Evolutionary conservation across 2,888 invertebrate genomes (phyloP).

Genomic region (Zootermopsis nevadensis): DNA sequence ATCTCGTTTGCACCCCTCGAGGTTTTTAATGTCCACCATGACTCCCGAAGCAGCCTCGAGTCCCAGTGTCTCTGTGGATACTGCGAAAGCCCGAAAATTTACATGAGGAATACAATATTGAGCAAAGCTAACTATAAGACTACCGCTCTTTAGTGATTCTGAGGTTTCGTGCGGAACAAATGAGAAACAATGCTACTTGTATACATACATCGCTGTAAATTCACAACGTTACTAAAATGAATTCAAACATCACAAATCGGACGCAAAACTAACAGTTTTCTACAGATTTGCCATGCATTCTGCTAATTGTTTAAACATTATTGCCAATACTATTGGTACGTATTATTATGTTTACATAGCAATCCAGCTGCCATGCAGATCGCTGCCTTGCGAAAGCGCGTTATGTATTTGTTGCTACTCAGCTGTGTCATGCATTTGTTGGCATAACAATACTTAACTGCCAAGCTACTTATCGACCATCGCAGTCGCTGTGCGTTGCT

Average conservation of each 20-base stretch:
- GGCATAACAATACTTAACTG: slow-evolving; percentile 36
- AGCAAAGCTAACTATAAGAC: not conserved
- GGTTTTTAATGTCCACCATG: not conserved
- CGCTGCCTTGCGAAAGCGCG: slow-evolving; percentile 3
- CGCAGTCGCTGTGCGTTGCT: not conserved
- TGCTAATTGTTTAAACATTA: not conserved
- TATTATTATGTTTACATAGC: not conserved
- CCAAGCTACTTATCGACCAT: slow-evolving; percentile 7
- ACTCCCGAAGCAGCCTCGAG: not conserved
- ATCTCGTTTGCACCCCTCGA: too few relatives aligned
- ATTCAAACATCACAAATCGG: not conserved
- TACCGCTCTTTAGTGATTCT: not conserved
- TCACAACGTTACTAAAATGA: not conserved
- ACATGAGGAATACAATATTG: not conserved
- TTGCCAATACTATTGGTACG: not conserved
- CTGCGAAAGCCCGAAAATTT: not conserved
- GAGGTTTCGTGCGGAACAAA: not conserved
- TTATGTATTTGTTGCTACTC: slow-evolving; percentile 13
- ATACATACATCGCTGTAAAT: too few relatives aligned
- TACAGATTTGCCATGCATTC: slow-evolving; percentile 17
- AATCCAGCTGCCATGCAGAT: slow-evolving; percentile 29
- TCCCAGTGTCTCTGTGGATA: not conserved
- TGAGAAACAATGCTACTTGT: not conserved
- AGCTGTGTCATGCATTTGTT: slow-evolving; percentile 25
- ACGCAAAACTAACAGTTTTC: slow-evolving; percentile 3